Conservation (phyloP, 1,140 invertebrate genomes). For the Saccostrea cuccullata region DNA sequence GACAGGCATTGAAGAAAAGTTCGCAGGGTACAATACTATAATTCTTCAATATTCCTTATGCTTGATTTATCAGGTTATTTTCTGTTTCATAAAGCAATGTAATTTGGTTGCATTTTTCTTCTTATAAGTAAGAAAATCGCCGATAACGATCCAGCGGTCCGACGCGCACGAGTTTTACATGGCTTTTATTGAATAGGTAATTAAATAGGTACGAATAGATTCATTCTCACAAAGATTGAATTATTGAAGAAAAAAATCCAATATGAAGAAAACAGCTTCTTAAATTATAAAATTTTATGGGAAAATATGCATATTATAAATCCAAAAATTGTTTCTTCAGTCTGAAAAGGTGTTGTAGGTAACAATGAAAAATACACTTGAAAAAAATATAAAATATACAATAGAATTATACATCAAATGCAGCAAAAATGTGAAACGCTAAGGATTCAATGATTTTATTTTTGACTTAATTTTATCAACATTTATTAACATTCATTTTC, state of each 20-base stretch:
- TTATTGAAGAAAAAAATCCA: constrained; percentile 28
- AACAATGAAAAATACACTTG: no score
- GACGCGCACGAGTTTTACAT: background rate
- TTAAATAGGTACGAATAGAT: constrained; percentile 27
- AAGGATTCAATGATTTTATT: no score
- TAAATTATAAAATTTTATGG: no score
- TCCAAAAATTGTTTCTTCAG: no score
- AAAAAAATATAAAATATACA: no score
- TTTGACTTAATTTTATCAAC: no score
- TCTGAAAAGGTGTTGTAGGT: no score
- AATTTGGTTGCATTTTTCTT: constrained; percentile 37
- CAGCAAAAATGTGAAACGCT: no score
- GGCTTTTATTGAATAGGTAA: constrained; percentile 27
- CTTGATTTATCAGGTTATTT: constrained; percentile 34
- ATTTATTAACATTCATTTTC: no score
- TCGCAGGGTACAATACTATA: constrained; percentile 31
- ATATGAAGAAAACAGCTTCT: background rate
- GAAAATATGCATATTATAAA: no score
- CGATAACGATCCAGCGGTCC: constrained; percentile 1
- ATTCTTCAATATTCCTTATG: constrained; percentile 23
- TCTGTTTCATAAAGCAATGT: constrained; percentile 34
- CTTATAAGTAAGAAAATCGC: constrained; percentile 6
- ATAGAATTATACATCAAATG: no score
- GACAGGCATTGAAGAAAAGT: constrained; percentile 8
- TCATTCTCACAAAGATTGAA: constrained; percentile 2